Evolutionary conservation across 53 echinoderm and acorn worm genomes (phyloP), one percentile per base, ranked within the genome.

Genomic region (Actinopyga echinites): DNA sequence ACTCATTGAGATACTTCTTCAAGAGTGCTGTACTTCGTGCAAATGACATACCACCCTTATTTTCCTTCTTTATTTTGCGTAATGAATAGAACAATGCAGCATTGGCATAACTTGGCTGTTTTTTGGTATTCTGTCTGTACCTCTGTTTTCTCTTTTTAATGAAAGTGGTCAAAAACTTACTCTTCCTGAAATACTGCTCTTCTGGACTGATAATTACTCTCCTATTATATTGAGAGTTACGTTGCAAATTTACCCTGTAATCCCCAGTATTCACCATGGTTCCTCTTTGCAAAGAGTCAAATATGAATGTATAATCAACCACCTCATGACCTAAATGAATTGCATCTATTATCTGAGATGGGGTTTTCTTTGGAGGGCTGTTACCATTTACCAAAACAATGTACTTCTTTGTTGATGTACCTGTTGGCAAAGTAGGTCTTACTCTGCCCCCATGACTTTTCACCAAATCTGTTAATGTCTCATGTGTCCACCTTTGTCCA

Each of bases 311-410:
- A 67, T 67, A 67, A 28, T 33, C 17, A 33, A 67, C 67, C 30
- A 67, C 35, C 30, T 67, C 67, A 67, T 67, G 67, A 6, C 67
- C 67, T 20, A 67, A 67, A 5, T 67, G 67, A 13, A 24, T 33
- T 67, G 67, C 67, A 67, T 33, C 67, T 35, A 35, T 13, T 30
- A 67, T 30, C 30, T 67, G 67, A 34, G 67, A 67, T 21, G 67
- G 67, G 4, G 12, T 30, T 54, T 75, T 75, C 75, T 75, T 75
- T 54, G 75, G 15, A 22, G 28, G 2, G 45, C 23, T 43, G 36
- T 71, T 71, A 12, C 36, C 71, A 71, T 71, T 71, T 40, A 37
- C 71, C 19, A 71, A 23, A 40, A 71, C 44, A 21, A 71, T 35
- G 36, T 71, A 71, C 38, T 20, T 35, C 37, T 71, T 71, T 20